phyloP scores from a whole-genome alignment of 2,797 vertebrate species.

The Hemibagrus guttatus region DNA sequence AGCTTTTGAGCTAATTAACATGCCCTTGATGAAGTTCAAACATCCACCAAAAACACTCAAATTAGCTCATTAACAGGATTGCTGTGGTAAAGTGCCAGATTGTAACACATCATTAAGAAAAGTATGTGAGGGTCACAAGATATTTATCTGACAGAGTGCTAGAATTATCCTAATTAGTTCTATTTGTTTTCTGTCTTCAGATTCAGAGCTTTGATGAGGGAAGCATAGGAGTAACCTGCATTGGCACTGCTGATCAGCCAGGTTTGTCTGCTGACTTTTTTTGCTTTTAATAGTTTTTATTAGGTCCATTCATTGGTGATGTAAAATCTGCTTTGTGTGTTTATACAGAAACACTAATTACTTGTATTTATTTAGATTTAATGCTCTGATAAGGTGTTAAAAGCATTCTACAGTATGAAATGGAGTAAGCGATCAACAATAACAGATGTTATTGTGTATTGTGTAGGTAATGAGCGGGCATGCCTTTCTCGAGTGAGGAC shows the following conservation, averaged over 20 bases:
- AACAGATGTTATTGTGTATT: conserved; percentile 18
- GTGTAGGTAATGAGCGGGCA: conserved; percentile 41
- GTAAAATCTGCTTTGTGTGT: conserved; percentile 7
- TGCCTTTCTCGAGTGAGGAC: conserved; percentile 62
- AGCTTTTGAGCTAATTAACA: conserved; percentile 13
- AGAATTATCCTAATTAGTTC: background rate
- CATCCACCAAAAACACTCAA: background rate
- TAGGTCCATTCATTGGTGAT: background rate
- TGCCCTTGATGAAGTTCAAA: background rate
- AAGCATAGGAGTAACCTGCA: conserved; percentile 51
- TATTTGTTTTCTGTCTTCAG: conserved; percentile 64
- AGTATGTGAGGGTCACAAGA: background rate
- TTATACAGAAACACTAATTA: conserved; percentile 4
- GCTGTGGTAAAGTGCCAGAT: background rate
- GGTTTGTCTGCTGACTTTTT: conserved; percentile 57
- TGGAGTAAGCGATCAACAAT: background rate
- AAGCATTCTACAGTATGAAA: background rate
- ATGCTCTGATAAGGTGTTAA: background rate
- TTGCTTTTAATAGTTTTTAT: background rate
- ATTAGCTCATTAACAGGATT: conserved; percentile 7
- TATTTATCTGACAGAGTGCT: background rate
- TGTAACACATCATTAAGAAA: background rate
- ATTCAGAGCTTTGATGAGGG: conserved; percentile 85
- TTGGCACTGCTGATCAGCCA: conserved; percentile 53
- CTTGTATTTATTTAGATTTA: conserved; percentile 35